Conservation (phyloP, 1,140 invertebrate genomes). For the Pseudomyrmex concolor region DNA sequence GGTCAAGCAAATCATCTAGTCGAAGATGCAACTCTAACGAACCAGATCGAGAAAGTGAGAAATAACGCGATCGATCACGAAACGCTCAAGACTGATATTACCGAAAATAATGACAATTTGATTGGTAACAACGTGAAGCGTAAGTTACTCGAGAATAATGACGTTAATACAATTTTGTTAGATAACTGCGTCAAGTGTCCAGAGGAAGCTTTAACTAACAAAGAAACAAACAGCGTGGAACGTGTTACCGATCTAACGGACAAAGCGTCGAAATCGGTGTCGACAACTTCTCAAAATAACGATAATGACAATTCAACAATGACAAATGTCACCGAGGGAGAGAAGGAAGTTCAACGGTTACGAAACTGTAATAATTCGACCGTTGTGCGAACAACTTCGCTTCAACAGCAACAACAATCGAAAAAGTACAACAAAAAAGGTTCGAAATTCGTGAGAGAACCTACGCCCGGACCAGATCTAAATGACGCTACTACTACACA, state of each 20-base stretch:
- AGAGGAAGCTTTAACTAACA: constrained; percentile 28
- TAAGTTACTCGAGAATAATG: constrained; percentile 21
- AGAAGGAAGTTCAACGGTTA: constrained; percentile 45
- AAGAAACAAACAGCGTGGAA: constrained; percentile 5
- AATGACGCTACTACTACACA: constrained; percentile 26
- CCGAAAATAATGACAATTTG: constrained; percentile 22
- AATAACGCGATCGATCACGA: constrained; percentile 17
- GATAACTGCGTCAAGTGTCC: not conserved
- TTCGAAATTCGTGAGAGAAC: constrained; percentile 78
- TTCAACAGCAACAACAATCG: constrained; percentile 11
- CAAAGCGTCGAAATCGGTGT: not conserved
- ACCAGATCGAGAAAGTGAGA: not conserved
- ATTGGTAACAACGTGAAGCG: constrained; percentile 27
- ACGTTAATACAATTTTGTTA: not conserved
- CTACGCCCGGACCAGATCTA: constrained; percentile 79
- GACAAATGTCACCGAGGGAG: constrained; percentile 11
- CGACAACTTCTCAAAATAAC: not conserved
- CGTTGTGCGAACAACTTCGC: constrained; percentile 23
- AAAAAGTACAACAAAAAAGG: constrained; percentile 77
- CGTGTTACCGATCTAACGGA: not conserved
- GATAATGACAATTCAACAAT: not conserved
- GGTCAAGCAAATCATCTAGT: constrained; percentile 16
- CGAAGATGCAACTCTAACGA: constrained; percentile 16
- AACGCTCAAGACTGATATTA: constrained; percentile 28
- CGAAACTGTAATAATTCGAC: constrained; percentile 25